A percentile compares a stretch with the other conserved stretches of the same genome.
These are phyloP conservation scores for Caenorhabditis uteleia DNA, from an alignment of 2,888 invertebrate species.

Conservation along the genomic window DNA sequence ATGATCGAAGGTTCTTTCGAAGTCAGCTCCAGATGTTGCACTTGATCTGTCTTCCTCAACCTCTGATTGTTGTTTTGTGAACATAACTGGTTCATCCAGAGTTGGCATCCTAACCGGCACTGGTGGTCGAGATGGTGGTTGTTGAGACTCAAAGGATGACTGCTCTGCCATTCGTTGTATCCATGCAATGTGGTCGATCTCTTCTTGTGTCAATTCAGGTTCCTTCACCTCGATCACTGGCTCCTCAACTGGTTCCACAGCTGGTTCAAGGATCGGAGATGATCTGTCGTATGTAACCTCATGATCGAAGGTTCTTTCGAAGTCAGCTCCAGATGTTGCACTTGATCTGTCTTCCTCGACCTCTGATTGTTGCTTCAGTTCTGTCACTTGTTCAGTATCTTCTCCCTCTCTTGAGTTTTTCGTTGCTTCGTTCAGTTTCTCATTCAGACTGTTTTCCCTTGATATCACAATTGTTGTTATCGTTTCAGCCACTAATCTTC, in stretches of 20 bases:
- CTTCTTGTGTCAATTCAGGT: conserved; percentile 24
- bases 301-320: conserved; percentile 10
- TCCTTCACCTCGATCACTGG: conserved; percentile 3
- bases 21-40: conserved; percentile 10
- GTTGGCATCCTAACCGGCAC: conserved; percentile 6
- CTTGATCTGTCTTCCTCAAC: conserved; percentile 4
- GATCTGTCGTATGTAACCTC: conserved; percentile 1
- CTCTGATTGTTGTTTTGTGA: not conserved
- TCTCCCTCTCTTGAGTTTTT: too few species aligned
- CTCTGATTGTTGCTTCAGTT: conserved; percentile 9
- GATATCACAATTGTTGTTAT: too few species aligned
- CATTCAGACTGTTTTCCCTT: too few species aligned
- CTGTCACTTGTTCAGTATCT: too few species aligned
- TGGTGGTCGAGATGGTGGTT: not conserved
- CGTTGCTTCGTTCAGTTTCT: too few species aligned
- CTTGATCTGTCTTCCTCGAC: conserved; percentile 6
- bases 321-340: conserved; percentile 32
- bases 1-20: conserved; percentile 5
- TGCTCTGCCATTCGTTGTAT: conserved; percentile 38
- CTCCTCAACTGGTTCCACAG: not conserved
- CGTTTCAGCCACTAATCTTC: too few species aligned
- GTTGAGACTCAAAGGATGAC: conserved; percentile 13
- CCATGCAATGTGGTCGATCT: conserved; percentile 40
- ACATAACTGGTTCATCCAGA: not conserved
- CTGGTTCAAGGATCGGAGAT: not conserved